Evolutionary conservation across 2,888 invertebrate species (phyloP), one percentile per base, ranked within the genome.

Genomic region (Ariolimax columbianus): DNA sequence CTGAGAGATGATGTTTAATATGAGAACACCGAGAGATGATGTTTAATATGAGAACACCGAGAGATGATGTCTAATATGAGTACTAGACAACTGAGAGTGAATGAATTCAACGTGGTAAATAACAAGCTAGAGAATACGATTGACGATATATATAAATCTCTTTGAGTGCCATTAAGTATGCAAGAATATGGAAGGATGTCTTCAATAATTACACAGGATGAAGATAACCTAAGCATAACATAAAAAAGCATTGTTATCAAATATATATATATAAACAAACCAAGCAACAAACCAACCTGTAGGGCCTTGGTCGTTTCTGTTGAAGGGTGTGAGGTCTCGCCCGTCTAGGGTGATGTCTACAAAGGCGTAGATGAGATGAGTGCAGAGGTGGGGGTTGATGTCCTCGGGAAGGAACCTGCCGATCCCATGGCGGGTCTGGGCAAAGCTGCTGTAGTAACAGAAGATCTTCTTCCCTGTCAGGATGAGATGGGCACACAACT

Each of bases 371-470:
- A 73, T 73, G 40, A 73, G 98, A 95, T 99, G 99, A 0, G 99
- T 99, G 95, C 99, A 99, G 47, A 99, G 96, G 93, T 98, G 97
- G 0, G 98, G 97, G 87, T 97, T 97, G 90, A 99, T 98, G 93
- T 99, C 97, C 94, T 98, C 98, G 0, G 99, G 99, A 4, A 87
- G 40, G 63, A 96, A 94, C 94, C 97, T 98, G 95, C 98, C 98
- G 0, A 88, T 82, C 0, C 87, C 98, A 23, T 96, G 96, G 85
- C 98, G 96, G 94, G 99, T 99, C 94, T 99, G 98, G 0, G 99
- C 98, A 98, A 99, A 99, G 95, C 99, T 99, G 77, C 98, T 98
- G 95, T 98, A 99, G 95, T 73, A 77, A 33, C 80, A 80, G 77
- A 82, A 84, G 55, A 84, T 84, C 14, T 79, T 79, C 36, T 78